Evolutionary conservation across 2,113 vertebrate species (phyloP).

Genomic region (Cephalopterus ornatus): DNA sequence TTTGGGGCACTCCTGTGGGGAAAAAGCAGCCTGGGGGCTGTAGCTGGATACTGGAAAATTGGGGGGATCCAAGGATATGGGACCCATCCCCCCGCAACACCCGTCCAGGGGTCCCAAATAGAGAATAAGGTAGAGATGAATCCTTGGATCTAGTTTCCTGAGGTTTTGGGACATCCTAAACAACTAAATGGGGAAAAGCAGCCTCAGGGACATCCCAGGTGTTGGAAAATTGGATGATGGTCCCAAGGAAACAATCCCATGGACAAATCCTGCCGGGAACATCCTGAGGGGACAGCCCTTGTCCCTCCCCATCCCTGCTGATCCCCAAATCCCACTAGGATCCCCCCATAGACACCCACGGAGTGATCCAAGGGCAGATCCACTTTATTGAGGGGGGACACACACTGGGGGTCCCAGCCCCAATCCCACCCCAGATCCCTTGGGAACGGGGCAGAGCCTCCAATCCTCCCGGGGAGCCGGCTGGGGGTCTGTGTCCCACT

Average conservation of each 20-base stretch:
- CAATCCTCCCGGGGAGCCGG: no score
- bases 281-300: no score
- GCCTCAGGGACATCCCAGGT: accelerated
- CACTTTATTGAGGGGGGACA: background rate
- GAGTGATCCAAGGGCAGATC: background rate
- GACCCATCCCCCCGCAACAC: no score
- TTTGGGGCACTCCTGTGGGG: background rate
- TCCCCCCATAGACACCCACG: background rate
- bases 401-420: background rate
- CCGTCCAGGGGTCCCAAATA: no score
- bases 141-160: no score
- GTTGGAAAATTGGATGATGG: accelerated
- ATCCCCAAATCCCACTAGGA: background rate
- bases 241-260: background rate
- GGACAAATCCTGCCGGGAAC: background rate
- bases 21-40: no score
- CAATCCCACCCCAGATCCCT: background rate
- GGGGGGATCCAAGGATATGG: no score
- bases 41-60: no score
- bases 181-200: background rate
- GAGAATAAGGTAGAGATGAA: background rate
- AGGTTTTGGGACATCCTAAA: background rate
- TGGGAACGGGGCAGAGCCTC: background rate
- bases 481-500: background rate
- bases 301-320: background rate